Evolutionary conservation across 1,140 invertebrate genomes (phyloP).

Genomic region (Drosophila pruinosa): DNA sequence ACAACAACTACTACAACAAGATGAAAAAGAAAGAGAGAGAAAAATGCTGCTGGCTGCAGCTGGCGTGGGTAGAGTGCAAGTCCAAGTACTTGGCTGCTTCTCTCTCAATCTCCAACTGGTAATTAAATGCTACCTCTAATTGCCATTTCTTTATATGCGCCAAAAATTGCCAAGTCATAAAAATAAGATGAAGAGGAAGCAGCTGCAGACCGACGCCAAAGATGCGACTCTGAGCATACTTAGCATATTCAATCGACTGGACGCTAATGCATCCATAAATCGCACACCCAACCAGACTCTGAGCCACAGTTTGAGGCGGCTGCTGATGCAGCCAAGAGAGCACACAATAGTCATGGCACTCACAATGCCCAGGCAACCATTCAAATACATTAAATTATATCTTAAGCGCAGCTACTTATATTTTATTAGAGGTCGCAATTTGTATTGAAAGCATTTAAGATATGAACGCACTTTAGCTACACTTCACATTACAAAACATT

Average conservation of each 20-base stretch:
- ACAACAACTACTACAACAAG: conserved; percentile 12
- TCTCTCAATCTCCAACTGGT: conserved; percentile 24
- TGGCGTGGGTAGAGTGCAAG: conserved; percentile 11
- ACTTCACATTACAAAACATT: background rate
- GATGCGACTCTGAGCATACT: background rate
- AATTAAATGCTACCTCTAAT: conserved; percentile 70
- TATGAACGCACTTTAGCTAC: background rate
- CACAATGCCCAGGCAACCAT: background rate
- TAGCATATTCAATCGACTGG: conserved; percentile 56
- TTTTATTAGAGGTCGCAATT: conserved; percentile 23
- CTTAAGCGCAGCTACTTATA: conserved; percentile 42
- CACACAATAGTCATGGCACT: conserved; percentile 34
- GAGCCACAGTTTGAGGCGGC: conserved; percentile 1
- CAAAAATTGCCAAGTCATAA: conserved; percentile 70
- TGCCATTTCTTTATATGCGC: conserved; percentile 55
- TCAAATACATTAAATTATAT: conserved; percentile 45
- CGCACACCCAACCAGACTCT: conserved; percentile 3
- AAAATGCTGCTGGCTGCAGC: conserved; percentile 14
- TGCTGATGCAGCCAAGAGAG: background rate
- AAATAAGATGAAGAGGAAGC: conserved; percentile 14
- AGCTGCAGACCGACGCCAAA: too few relatives aligned
- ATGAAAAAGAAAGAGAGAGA: conserved; percentile 2
- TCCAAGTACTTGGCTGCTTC: conserved; percentile 4
- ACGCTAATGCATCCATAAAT: conserved; percentile 71
- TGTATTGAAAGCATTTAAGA: background rate